Evolutionary conservation across 37 sponge, comb jelly and placozoan genomes (phyloP), one percentile per base, ranked within the genome.

Genomic region (Beroe ovata): DNA sequence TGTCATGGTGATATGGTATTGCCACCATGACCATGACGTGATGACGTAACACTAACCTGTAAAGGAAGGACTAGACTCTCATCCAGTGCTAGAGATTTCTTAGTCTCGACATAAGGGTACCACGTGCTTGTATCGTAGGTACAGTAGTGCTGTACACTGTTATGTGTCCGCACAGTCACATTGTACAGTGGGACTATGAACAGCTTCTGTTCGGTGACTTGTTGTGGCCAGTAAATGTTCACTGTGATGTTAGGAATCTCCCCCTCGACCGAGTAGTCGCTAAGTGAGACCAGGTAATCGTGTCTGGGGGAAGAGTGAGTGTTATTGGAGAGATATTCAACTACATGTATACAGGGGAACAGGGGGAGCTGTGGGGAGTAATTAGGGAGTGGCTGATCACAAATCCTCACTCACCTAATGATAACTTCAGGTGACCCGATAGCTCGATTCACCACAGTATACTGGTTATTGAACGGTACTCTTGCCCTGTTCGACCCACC

Each of bases 381-480:
- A n/a, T n/a, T n/a, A n/a, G n/a, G n/a, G n/a, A n/a, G n/a, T n/a
- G n/a, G n/a, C n/a, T n/a, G n/a, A n/a, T n/a, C n/a, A n/a, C n/a
- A n/a, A n/a, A n/a, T n/a, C n/a, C n/a, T n/a, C n/a, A n/a, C 84
- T 77, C 35, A 77, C 84, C 25, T 77, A 0, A 77, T 16, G 8
- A 21, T 14, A 1, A 42, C 47, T 20, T 40, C 54, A 8, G 42
- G 42, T 42, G 38, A 32, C 3, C 84, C 84, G 25, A 77, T 42
- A 39, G 54, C 84, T 23, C 28, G 0, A 29, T 77, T 77, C 2
- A 77, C 84, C 8, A 77, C 54, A 40, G 84, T 77, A 20, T 77
- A 77, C 47, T 77, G 41, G 29, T 77, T 77, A 19, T 77, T 77
- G n/a, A 77, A 77, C 22, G 42, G 36, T 19, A 77, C 84, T 28